phyloP scores from a whole-genome alignment of 35 echinoderm and acorn worm species.

The Lytechinus variegatus region DNA sequence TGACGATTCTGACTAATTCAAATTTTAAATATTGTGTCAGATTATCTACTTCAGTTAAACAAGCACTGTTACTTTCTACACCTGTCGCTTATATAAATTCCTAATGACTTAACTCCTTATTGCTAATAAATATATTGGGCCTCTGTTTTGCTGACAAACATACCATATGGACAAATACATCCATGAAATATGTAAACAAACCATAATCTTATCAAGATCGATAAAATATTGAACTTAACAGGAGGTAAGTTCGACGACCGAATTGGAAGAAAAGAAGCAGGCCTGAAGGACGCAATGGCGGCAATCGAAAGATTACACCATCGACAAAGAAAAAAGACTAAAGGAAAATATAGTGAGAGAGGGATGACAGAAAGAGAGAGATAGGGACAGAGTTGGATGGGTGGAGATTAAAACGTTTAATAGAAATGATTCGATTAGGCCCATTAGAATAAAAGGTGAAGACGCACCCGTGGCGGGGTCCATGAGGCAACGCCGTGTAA shows the following conservation, averaged over 20 bases:
- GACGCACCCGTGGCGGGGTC: slow-evolving; percentile 21
- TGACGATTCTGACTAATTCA: too few relatives aligned
- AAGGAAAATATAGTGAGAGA: not conserved
- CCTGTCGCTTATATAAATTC: too few relatives aligned
- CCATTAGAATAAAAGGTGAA: slow-evolving; percentile 49
- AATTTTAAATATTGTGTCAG: too few relatives aligned
- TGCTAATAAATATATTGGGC: not conserved
- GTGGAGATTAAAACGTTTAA: slow-evolving; percentile 22
- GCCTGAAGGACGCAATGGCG: not conserved
- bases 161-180: not conserved
- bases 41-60: too few relatives aligned
- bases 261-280: not conserved
- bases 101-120: not conserved
- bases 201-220: not conserved
- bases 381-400: not conserved
- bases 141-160: not conserved
- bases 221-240: not conserved
- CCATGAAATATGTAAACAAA: not conserved
- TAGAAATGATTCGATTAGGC: slow-evolving; percentile 40
- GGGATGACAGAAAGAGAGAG: not conserved
- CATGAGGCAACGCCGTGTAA: not conserved
- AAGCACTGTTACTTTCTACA: too few relatives aligned
- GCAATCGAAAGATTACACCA: not conserved
- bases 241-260: not conserved
- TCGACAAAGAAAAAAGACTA: not conserved